Base-by-base conservation (phyloP, 2,113 vertebrate genomes). In the Isichthys henryi region DNA sequence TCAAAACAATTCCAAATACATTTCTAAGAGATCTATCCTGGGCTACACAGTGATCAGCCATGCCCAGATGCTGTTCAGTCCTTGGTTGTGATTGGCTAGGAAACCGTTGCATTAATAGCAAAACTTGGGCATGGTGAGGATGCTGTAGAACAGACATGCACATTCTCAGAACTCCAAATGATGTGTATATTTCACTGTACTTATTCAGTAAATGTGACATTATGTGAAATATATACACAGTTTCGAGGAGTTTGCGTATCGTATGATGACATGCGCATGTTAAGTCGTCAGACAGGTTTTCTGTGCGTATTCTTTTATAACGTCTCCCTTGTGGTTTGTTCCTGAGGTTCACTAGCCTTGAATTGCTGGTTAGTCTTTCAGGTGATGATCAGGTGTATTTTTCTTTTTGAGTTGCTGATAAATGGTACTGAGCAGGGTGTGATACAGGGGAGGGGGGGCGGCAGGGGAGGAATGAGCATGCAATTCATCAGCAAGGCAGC, bases 401-500 rank as follows among this genome's bases (percentile, higher is more conserved):
- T 50, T 27, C n/a, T 46, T 49, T 43, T 35, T 52, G 19, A 82
- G 35, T 70, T 43, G 39, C 35, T 53, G n/a, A 43, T 11, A 89
- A 82, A 87, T 53, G 88, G 88, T 82, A 83, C 15, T 49, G 13
- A 53, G 52, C 77, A 53, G 77, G 88, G 46, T 66, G 66, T 19
- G 31, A 82, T 83, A 23, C 19, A n/a, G n/a, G 1, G 11, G 21
- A 8, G 53, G 13, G 23, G 23, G 15, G 0, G 31, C n/a, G n/a
- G n/a, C n/a, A n/a, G 19, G 7, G 43, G 11, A 43, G 53, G 9
- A 85, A n/a, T 56, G 46, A 23, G 35, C 88, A 85, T 89, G 88
- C 88, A 89, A 62, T 35, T 89, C 45, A n/a, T 35, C 21, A 49
- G 35, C 80, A 84, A 85, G 88, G 49, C 88, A 88, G 39, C 90